phyloP scores from a whole-genome alignment of 2,888 invertebrate genomes.

The Xanthostigma xanthostigma region DNA sequence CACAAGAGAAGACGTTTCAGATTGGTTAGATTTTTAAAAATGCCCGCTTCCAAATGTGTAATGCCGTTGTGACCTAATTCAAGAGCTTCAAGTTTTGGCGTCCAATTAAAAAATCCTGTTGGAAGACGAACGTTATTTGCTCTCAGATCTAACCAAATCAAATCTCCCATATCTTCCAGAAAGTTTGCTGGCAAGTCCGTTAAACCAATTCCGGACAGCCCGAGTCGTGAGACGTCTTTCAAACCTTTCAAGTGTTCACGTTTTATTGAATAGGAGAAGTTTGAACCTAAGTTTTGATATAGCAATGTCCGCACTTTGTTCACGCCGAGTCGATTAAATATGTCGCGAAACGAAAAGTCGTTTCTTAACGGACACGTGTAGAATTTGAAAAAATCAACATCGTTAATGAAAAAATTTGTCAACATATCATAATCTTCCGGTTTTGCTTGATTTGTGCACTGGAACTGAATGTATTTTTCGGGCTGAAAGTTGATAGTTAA shows the following conservation, averaged over 20 bases:
- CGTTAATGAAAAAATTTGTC: slow-evolving; percentile 31
- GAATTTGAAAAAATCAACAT: slow-evolving; percentile 33
- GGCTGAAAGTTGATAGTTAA: neutral
- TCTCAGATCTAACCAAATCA: slow-evolving; percentile 48
- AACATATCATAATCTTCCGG: slow-evolving; percentile 28
- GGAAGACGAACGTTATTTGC: slow-evolving; percentile 35
- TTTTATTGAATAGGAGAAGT: slow-evolving; percentile 25
- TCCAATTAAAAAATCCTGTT: slow-evolving; percentile 16
- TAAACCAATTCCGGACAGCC: slow-evolving; percentile 44
- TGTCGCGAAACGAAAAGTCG: slow-evolving; percentile 31
- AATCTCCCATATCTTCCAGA: slow-evolving; percentile 39
- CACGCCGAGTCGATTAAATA: slow-evolving; percentile 32
- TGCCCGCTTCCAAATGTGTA: slow-evolving; percentile 38
- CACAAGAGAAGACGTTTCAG: slow-evolving; percentile 49
- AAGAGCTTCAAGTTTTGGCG: slow-evolving; percentile 34
- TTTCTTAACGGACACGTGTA: slow-evolving; percentile 38
- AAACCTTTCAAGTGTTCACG: slow-evolving; percentile 42
- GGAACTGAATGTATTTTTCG: slow-evolving; percentile 6
- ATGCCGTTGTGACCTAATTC: slow-evolving; percentile 54
- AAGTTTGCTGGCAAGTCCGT: slow-evolving; percentile 44
- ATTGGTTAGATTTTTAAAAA: slow-evolving; percentile 44
- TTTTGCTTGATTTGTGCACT: slow-evolving; percentile 8
- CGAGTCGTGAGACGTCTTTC: slow-evolving; percentile 35
- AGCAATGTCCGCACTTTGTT: slow-evolving; percentile 13
- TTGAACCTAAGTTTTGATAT: neutral